A percentile compares a stretch with the other conserved stretches of the same genome.
Conservation (phyloP, 1,140 invertebrate genomes). For the Anastatus disparis region DNA sequence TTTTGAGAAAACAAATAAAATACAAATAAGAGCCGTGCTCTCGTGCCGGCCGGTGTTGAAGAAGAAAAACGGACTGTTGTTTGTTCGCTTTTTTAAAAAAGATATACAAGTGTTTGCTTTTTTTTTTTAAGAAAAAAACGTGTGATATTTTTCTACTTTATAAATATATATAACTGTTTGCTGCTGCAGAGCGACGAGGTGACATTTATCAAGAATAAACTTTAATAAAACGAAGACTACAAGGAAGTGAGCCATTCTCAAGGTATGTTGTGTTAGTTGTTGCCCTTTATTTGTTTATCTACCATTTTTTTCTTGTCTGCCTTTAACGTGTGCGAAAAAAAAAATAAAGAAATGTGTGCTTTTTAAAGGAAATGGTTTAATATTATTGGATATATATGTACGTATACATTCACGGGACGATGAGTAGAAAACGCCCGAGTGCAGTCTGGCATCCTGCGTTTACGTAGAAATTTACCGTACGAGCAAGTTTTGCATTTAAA, state of each 20-base stretch:
- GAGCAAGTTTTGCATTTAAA: slow-evolving; percentile 18
- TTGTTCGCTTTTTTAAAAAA: too few species aligned
- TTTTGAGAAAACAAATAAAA: background rate
- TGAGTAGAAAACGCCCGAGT: slow-evolving; percentile 30
- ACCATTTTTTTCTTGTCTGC: background rate
- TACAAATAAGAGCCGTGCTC: too few species aligned
- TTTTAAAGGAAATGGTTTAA: too few species aligned
- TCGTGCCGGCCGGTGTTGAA: background rate
- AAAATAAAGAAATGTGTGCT: slow-evolving; percentile 9
- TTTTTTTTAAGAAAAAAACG: too few species aligned
- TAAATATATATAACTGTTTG: too few species aligned
- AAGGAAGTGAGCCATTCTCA: slow-evolving; percentile 29
- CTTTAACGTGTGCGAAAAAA: background rate
- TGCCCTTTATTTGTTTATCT: slow-evolving; percentile 37
- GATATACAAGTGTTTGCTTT: too few species aligned
- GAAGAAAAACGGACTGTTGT: too few species aligned
- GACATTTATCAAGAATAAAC: too few species aligned
- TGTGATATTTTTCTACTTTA: too few species aligned
- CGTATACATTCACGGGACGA: slow-evolving; percentile 38
- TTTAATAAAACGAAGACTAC: slow-evolving; percentile 9
- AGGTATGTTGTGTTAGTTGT: slow-evolving; percentile 43
- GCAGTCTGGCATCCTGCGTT: slow-evolving; percentile 27
- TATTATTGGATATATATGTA: too few species aligned
- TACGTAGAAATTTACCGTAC: slow-evolving; percentile 18
- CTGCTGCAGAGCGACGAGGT: background rate